A percentile compares a stretch with the other conserved stretches of the same genome.
Evolutionary conservation across 2,797 vertebrate species (phyloP).

Genomic region (Nyctibius grandis): DNA sequence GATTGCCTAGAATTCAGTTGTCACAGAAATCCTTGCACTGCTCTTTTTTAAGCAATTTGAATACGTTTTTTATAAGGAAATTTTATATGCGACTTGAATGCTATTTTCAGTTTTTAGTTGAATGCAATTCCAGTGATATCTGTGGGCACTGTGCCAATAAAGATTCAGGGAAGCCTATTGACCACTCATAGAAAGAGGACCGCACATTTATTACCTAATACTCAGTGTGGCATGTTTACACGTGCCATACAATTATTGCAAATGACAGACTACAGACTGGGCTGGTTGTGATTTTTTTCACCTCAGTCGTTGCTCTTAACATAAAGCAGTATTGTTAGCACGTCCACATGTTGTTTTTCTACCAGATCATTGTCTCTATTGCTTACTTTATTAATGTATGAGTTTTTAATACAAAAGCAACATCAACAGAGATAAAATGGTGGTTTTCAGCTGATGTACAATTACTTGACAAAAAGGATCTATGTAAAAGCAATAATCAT

Average conservation of each 20-base stretch:
- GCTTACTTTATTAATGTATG: not conserved
- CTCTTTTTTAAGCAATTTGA: not conserved
- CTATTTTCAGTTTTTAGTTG: not conserved
- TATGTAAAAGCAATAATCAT: not conserved
- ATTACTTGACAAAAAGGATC: not conserved
- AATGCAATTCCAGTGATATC: not conserved
- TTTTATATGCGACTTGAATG: not conserved
- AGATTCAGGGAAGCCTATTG: not conserved
- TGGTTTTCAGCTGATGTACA: not conserved
- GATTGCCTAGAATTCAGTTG: not conserved
- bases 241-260: not conserved
- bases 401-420: not conserved
- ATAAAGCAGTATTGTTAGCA: not conserved
- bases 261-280: not conserved
- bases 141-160: not conserved
- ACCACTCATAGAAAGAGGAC: not conserved
- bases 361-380: not conserved
- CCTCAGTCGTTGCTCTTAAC: not conserved
- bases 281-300: not conserved
- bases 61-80: not conserved
- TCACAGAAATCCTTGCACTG: not conserved
- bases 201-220: not conserved
- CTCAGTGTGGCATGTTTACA: not conserved
- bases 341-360: not conserved
- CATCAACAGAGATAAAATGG: not conserved